These are phyloP conservation scores for Stenichneumon culpator DNA, from an alignment of 2,888 invertebrate species.

Conservation along the genomic window DNA sequence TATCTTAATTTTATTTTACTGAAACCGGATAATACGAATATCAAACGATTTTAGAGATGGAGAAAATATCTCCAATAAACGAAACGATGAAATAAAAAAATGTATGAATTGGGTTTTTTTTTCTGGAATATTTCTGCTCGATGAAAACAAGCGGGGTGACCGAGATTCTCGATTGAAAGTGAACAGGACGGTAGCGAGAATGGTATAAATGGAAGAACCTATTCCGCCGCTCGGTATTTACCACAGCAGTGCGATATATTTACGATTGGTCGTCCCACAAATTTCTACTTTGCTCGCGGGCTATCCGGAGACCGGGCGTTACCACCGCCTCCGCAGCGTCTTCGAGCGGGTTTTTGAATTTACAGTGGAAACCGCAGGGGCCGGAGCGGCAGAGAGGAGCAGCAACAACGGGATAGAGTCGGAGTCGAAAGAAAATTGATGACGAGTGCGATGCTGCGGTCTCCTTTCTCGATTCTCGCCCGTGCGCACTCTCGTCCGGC, in stretches of 20 bases:
- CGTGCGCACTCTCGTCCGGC: constrained; percentile 25
- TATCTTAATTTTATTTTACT: not conserved
- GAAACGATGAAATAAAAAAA: not conserved
- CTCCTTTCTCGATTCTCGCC: constrained; percentile 43
- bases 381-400: constrained; percentile 4
- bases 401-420: constrained; percentile 38
- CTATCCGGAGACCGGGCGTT: not conserved
- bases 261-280: constrained; percentile 57
- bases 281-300: constrained; percentile 55
- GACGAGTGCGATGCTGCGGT: constrained; percentile 60
- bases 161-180: constrained; percentile 2
- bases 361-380: constrained; percentile 34
- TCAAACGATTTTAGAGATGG: not conserved
- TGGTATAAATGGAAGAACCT: constrained; percentile 39
- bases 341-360: constrained; percentile 58
- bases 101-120: not conserved
- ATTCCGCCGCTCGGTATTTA: constrained; percentile 46
- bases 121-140: not conserved
- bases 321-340: constrained; percentile 29
- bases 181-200: constrained; percentile 4
- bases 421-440: constrained; percentile 62
- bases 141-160: not conserved
- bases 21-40: not conserved
- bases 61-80: not conserved
- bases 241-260: constrained; percentile 33